Evolutionary conservation across 1,140 invertebrate genomes (phyloP).

Genomic region (Plectrocnemia conspersa): DNA sequence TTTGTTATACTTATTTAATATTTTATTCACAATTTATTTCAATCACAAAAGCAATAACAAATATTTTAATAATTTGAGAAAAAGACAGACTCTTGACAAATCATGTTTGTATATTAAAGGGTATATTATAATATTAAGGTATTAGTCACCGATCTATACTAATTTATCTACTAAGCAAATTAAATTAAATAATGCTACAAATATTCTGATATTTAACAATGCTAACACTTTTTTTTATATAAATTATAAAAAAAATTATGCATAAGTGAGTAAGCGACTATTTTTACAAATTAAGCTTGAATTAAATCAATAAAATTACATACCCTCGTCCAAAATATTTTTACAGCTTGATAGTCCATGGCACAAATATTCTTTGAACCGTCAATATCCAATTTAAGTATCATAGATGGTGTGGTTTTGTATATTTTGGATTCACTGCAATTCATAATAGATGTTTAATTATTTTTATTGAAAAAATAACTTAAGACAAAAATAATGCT

Average conservation of each 20-base stretch:
- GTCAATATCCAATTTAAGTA: constrained; percentile 31
- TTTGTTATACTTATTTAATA: too few species aligned
- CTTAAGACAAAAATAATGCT: neutral
- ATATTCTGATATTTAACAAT: too few species aligned
- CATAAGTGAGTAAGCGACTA: neutral
- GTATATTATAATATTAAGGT: too few species aligned
- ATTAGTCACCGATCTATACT: too few species aligned
- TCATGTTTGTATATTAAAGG: too few species aligned
- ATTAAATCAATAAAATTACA: constrained; percentile 4
- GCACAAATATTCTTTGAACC: constrained; percentile 22
- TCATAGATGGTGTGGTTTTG: constrained; percentile 38
- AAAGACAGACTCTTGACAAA: too few species aligned
- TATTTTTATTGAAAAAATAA: neutral
- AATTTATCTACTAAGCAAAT: too few species aligned
- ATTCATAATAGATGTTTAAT: neutral
- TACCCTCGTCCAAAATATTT: constrained; percentile 43
- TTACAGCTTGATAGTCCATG: constrained; percentile 35
- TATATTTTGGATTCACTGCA: constrained; percentile 32
- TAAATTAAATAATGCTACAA: too few species aligned
- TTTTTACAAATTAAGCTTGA: neutral
- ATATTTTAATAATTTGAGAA: too few species aligned
- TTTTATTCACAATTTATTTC: too few species aligned
- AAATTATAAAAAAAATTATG: constrained; percentile 2
- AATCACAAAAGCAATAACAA: too few species aligned
- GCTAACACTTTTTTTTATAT: too few species aligned